Evolutionary conservation across 2,888 invertebrate genomes (phyloP), one percentile per base, ranked within the genome.

Genomic region (Seira sanloemensis): DNA sequence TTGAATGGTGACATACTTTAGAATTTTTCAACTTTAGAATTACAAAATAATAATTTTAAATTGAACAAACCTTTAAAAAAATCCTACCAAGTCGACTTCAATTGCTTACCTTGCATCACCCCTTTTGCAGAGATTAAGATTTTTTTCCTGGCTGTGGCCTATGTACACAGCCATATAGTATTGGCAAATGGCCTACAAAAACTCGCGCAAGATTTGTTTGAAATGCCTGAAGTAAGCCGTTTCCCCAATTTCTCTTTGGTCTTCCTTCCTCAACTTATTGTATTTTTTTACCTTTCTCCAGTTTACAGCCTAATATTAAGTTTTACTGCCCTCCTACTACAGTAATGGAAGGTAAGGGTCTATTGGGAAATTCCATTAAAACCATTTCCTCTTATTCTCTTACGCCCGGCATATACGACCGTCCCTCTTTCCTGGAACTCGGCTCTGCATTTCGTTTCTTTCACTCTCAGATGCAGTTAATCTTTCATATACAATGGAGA

Each of bases 341-440:
- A 12, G 37, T 50, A 50, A 50, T 50, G 26, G 21, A 23, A 37
- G 72, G 72, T 72, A 50, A 46, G 50, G 76, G 73, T 73, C 82
- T 73, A 12, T 67, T 73, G 82, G 82, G 82, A 77, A 82, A 82
- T 82, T 82, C 77, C 82, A 82, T 82, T 82, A 82, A 75, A 77
- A 82, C 72, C 77, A 67, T 77, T 76, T 80, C 66, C 74, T 50
- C n/a, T 50, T 50, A n/a, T 50, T 54, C 46, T 46, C 16, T 66
- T 25, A 26, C 54, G n/a, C n/a, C n/a, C n/a, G 16, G 50, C n/a
- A 50, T 50, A 50, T 16, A n/a, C n/a, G n/a, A n/a, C n/a, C n/a
- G 2, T 50, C 50, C n/a, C n/a, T 50, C n/a, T 78, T 78, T 27
- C 69, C 24, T 65, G 72, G 71, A 82, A 82, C 27, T 72, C 54